Conservation (phyloP, 1,140 invertebrate species). For the Drosophila azteca region DNA sequence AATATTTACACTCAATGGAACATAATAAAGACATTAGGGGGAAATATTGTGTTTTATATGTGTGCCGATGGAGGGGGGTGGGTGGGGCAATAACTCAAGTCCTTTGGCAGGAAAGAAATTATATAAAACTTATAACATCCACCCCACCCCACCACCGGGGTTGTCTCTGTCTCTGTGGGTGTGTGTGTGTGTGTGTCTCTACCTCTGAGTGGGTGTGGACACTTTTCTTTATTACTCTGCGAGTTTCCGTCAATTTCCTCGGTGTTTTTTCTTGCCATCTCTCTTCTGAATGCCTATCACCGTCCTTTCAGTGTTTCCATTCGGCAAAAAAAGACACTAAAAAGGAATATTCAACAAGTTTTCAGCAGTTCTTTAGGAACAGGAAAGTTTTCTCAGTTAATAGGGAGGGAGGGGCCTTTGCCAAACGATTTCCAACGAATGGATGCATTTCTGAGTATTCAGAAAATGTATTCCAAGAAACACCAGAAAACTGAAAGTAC, state of each 20-base stretch:
- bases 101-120: conserved; percentile 44
- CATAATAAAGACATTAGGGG: conserved; percentile 81
- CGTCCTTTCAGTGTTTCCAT: no score
- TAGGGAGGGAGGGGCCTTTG: no score
- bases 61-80: no score
- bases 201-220: conserved; percentile 22
- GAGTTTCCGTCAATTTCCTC: conserved; percentile 43
- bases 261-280: conserved; percentile 15
- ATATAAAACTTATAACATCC: conserved; percentile 37
- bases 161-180: background rate
- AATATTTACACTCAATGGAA: conserved; percentile 82
- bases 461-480: no score
- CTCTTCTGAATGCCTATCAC: conserved; percentile 1
- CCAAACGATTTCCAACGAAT: no score
- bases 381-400: no score
- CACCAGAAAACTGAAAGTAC: no score
- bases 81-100: conserved; percentile 36
- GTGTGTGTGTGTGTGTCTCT: conserved; percentile 5
- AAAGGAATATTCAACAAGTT: no score
- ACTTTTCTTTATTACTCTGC: conserved; percentile 52
- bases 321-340: no score
- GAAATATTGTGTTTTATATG: conserved; percentile 71
- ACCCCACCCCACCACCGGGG: conserved; percentile 1
- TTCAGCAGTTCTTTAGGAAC: no score
- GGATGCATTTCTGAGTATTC: no score